Evolutionary conservation across 2,797 vertebrate genomes (phyloP), one percentile per base, ranked within the genome.

Genomic region (Apodemus agrarius): DNA sequence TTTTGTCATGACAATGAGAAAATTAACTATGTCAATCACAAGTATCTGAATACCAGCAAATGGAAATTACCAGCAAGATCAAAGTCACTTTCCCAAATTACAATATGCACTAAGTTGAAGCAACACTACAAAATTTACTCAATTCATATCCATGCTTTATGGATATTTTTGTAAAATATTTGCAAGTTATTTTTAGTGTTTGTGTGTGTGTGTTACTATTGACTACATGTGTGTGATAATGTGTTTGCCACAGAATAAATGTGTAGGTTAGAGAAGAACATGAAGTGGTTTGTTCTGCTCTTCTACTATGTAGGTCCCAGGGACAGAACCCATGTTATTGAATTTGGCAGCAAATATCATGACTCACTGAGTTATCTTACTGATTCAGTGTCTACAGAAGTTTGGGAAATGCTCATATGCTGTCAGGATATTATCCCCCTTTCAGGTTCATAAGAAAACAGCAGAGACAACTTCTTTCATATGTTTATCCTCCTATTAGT

Each of bases 121-220:
- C 13, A 9, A 1, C 0, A 0, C 1, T 29, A 2, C 40, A 8
- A 31, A 17, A 80, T 46, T 34, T 8, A 86, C 3, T 17, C 3
- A 21, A 14, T 84, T 13, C 46, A 80, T 76, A 59, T 69, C 43
- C 24, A 46, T 16, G 12, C 10, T 21, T 75, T 22, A 24, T 46
- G 31, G 1, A 11, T 69, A n/a, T 95, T 34, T 79, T 37, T 82
- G 34, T 83, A n/a, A 43, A 61, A 83, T 29, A 43, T 29, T 61
- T 59, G 0, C 3, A 43, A 16, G 40, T 29, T 63, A 63, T 17
- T 16, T 43, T 63, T 16, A 37, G 37, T 82, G 54, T 82, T 1
- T 61, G 34, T 26, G 5, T 80, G 78, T 54, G 26, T 52, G 24
- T 6, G 59, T 61, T 61, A 61, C 7, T 61, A 61, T 61, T 61